These are phyloP conservation scores for Gavialis gangeticus DNA, from an alignment of 2,113 vertebrate genomes.

Conservation along the genomic window DNA sequence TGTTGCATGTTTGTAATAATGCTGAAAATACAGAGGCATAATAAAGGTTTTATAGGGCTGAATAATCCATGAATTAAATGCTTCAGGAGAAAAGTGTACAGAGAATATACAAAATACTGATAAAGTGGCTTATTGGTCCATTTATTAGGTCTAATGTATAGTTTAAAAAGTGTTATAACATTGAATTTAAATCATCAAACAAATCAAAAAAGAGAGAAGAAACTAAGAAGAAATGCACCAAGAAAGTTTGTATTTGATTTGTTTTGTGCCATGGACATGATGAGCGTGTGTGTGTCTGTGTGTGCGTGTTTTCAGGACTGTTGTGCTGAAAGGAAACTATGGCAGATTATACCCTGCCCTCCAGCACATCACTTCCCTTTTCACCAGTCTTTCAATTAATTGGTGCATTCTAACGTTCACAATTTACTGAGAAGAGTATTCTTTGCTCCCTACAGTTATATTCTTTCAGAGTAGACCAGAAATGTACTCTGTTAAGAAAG, in stretches of 20 bases:
- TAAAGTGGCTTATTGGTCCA: constrained; percentile 78
- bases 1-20: constrained; percentile 73
- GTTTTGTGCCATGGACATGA: constrained; percentile 27
- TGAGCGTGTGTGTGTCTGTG: not conserved
- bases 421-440: constrained; percentile 1
- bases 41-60: constrained; percentile 68
- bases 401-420: constrained; percentile 26
- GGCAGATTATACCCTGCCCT: not conserved
- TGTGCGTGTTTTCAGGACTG: constrained; percentile 72
- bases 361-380: not conserved
- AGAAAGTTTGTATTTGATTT: not conserved
- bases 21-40: constrained; percentile 73
- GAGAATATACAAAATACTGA: constrained; percentile 79
- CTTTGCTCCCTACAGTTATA: not conserved
- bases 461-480: not conserved
- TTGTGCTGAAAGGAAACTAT: not conserved
- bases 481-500: not conserved
- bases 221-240: constrained; percentile 37
- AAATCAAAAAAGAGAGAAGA: constrained; percentile 12
- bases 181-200: constrained; percentile 65
- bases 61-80: constrained; percentile 69
- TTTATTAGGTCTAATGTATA: constrained; percentile 71
- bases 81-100: constrained; percentile 50
- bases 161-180: constrained; percentile 79
- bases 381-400: constrained; percentile 50